Evolutionary conservation across 1,140 invertebrate genomes (phyloP).

Genomic region (Harlomillsia oculata): DNA sequence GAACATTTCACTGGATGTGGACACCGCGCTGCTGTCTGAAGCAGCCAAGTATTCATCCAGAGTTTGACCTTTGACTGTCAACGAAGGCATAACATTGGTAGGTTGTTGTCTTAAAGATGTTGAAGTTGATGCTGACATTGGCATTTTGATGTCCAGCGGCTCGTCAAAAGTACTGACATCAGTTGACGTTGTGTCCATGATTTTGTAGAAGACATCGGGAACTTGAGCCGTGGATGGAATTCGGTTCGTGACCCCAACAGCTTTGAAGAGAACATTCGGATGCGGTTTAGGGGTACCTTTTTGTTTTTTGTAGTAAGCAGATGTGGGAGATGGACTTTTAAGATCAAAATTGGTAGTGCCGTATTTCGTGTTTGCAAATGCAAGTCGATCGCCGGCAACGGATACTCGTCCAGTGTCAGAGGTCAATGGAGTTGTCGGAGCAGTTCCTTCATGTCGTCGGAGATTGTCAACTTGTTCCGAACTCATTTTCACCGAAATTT

Average conservation of each 20-base stretch:
- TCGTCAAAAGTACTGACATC: conserved; percentile 1
- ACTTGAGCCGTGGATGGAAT: conserved; percentile 16
- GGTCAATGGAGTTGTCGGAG: background rate
- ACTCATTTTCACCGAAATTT: conserved; percentile 5
- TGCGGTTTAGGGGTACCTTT: background rate
- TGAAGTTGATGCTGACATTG: too few species aligned
- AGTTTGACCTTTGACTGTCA: too few species aligned
- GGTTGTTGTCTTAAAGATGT: too few species aligned
- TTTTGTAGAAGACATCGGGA: conserved; percentile 16
- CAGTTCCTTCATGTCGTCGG: background rate
- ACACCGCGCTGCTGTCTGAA: too few species aligned
- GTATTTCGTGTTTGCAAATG: background rate
- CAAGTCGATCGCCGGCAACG: background rate
- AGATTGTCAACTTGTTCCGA: background rate
- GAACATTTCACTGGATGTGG: too few species aligned
- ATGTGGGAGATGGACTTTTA: too few species aligned
- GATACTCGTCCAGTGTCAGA: background rate
- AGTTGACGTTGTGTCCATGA: conserved; percentile 8
- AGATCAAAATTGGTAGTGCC: background rate
- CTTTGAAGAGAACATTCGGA: conserved; percentile 8
- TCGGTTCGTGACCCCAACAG: background rate
- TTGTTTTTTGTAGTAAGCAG: background rate
- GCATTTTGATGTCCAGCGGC: background rate
- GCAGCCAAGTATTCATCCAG: too few species aligned
- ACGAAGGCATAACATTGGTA: too few species aligned